phyloP scores from a whole-genome alignment of 2,113 vertebrate species.

The Zosterops borbonicus region DNA sequence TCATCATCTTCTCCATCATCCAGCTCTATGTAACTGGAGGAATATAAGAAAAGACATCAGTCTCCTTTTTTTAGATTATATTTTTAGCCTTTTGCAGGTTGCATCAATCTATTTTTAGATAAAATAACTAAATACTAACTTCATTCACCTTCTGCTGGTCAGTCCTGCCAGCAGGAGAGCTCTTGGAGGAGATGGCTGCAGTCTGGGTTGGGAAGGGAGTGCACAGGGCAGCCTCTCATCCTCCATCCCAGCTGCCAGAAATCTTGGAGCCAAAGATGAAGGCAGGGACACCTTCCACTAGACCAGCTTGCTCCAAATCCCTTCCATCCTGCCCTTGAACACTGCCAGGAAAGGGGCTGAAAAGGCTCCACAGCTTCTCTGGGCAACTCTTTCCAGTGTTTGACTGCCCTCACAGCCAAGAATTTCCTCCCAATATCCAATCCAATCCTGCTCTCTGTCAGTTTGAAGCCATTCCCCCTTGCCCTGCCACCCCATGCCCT shows the following conservation, averaged over 20 bases:
- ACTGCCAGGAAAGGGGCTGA: neutral
- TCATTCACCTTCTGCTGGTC: neutral
- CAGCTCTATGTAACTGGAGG: neutral
- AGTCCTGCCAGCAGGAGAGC: neutral
- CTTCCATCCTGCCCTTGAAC: neutral
- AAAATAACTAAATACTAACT: neutral
- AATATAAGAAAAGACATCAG: neutral
- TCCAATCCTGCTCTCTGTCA: neutral
- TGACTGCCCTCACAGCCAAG: neutral
- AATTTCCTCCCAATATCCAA: neutral
- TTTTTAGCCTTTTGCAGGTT: constrained; percentile 4
- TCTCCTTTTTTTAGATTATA: neutral
- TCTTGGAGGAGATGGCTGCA: neutral
- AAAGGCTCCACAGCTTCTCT: neutral
- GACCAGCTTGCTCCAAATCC: neutral
- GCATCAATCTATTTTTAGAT: neutral
- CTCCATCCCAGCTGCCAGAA: neutral
- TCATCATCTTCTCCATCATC: neutral
- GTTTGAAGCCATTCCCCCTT: neutral
- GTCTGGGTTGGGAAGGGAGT: neutral
- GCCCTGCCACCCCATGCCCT: neutral
- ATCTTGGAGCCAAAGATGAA: neutral
- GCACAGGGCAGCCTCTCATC: neutral
- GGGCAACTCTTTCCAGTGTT: neutral
- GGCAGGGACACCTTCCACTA: neutral